These are phyloP conservation scores for Ramphastos sulfuratus DNA, from an alignment of 2,113 vertebrate species.

Conservation along the genomic window DNA sequence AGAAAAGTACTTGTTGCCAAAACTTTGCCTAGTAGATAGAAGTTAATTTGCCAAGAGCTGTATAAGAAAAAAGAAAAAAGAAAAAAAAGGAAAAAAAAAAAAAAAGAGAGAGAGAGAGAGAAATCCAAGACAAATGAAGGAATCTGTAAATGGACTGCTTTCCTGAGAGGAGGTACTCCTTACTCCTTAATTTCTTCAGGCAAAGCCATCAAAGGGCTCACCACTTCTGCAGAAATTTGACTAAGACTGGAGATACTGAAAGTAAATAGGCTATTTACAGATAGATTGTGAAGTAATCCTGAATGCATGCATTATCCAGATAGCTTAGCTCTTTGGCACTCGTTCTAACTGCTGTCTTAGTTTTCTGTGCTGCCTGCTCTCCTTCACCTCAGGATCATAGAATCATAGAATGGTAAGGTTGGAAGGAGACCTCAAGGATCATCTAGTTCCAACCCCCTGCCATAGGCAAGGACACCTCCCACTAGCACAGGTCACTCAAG, in stretches of 20 bases:
- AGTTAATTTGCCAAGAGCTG: fast-evolving
- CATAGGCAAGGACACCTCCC: too few relatives aligned
- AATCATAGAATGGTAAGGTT: too few relatives aligned
- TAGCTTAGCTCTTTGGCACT: neutral
- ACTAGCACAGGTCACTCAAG: too few relatives aligned
- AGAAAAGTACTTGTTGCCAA: neutral
- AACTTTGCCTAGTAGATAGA: neutral
- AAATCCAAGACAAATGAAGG: neutral
- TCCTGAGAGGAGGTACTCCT: neutral
- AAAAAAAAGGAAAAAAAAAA: neutral
- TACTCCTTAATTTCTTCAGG: neutral
- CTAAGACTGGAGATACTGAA: neutral
- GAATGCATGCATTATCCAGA: neutral
- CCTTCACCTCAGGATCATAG: too few relatives aligned
- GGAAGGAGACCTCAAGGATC: too few relatives aligned
- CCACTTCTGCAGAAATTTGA: neutral
- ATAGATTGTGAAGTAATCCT: neutral
- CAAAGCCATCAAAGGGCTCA: neutral
- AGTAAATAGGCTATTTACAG: neutral
- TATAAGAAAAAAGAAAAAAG: neutral
- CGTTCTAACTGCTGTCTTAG: neutral
- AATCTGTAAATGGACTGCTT: neutral
- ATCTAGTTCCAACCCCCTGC: too few relatives aligned
- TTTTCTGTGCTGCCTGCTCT: neutral
- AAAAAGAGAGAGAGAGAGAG: too few relatives aligned